phyloP scores from a whole-genome alignment of 2,888 invertebrate species.

The Lepidocyrtinus sp. region DNA sequence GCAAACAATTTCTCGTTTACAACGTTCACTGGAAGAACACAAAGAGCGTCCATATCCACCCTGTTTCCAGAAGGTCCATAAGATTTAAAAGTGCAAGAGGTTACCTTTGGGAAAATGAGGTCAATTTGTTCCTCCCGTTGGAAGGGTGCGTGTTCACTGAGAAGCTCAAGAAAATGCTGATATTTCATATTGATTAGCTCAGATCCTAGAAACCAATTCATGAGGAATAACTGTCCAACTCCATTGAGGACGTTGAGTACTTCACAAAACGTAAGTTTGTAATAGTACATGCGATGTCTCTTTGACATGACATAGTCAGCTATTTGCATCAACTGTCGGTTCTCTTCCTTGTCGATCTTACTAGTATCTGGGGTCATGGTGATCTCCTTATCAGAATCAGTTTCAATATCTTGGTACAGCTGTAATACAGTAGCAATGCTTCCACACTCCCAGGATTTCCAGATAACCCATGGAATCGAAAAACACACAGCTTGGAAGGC shows the following conservation, averaged over 20 bases:
- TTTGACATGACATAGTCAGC: constrained; percentile 8
- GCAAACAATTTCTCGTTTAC: constrained; percentile 82
- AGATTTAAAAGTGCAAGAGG: constrained; percentile 74
- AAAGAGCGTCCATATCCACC: constrained; percentile 78
- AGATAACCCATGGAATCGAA: constrained; percentile 72
- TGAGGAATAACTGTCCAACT: constrained; percentile 71
- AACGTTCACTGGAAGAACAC: constrained; percentile 84
- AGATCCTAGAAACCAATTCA: constrained; percentile 68
- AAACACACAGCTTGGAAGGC: constrained; percentile 75
- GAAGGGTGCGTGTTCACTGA: too few species aligned
- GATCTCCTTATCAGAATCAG: too few species aligned
- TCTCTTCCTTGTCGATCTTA: too few species aligned
- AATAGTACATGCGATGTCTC: constrained; percentile 78
- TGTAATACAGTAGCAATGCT: constrained; percentile 77
- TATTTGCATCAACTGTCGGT: constrained; percentile 72
- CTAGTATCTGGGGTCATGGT: too few species aligned
- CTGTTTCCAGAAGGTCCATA: constrained; percentile 78
- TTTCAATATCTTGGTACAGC: constrained; percentile 73
- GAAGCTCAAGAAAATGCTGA: constrained; percentile 51
- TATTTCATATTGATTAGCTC: constrained; percentile 65
- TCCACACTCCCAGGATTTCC: constrained; percentile 82
- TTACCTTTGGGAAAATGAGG: constrained; percentile 64
- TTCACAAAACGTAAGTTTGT: constrained; percentile 82
- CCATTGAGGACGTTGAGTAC: constrained; percentile 82
- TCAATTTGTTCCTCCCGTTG: too few species aligned